These are phyloP conservation scores for Anaspis maculata DNA, from an alignment of 2,888 invertebrate species.

Conservation along the genomic window DNA sequence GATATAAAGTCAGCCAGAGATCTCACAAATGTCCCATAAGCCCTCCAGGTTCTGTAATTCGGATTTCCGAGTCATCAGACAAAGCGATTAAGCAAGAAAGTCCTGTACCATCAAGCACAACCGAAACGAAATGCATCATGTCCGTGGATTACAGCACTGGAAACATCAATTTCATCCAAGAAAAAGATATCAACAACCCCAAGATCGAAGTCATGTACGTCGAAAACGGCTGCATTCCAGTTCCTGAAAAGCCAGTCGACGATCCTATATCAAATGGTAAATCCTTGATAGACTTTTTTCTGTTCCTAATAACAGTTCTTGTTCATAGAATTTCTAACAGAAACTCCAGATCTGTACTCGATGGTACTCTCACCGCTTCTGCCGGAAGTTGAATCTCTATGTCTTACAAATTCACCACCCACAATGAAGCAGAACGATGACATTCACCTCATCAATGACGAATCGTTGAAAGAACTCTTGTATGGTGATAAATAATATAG, in stretches of 20 bases:
- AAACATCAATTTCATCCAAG: slow-evolving; percentile 24
- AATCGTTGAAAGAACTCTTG: slow-evolving; percentile 44
- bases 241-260: too few relatives aligned
- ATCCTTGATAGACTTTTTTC: too few relatives aligned
- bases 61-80: slow-evolving; percentile 22
- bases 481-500: slow-evolving; percentile 27
- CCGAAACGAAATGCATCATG: slow-evolving; percentile 20
- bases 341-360: slow-evolving; percentile 42
- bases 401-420: slow-evolving; percentile 43
- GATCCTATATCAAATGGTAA: too few relatives aligned
- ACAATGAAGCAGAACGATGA: slow-evolving; percentile 15
- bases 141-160: slow-evolving; percentile 27
- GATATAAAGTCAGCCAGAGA: slow-evolving; percentile 78
- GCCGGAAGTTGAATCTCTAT: slow-evolving; percentile 55
- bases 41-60: slow-evolving; percentile 50
- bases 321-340: too few relatives aligned
- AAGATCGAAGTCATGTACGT: slow-evolving; percentile 3
- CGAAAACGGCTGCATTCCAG: too few relatives aligned
- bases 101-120: slow-evolving; percentile 1
- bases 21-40: slow-evolving; percentile 70
- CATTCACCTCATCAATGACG: slow-evolving; percentile 44
- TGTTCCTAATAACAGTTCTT: too few relatives aligned
- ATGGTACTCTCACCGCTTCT: slow-evolving; percentile 44
- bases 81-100: slow-evolving; percentile 3
- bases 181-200: slow-evolving; percentile 13